Conservation (phyloP, 2,113 vertebrate genomes). For the Myotis yumanensis region DNA sequence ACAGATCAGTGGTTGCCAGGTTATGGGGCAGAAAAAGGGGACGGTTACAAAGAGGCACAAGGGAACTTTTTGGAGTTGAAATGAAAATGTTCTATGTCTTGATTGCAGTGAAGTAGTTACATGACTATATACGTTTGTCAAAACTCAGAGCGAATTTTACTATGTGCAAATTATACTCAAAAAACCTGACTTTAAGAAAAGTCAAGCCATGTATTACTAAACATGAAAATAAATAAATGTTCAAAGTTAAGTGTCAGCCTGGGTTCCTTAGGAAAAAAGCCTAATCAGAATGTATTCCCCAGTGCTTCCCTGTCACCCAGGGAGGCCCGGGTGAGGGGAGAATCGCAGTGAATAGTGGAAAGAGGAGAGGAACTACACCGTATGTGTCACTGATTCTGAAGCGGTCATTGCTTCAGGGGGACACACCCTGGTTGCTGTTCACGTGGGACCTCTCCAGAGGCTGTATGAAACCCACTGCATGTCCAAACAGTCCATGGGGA, state of each 20-base stretch:
- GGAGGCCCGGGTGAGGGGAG: not conserved
- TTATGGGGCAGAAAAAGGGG: not conserved
- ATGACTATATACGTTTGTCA: not conserved
- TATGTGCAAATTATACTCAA: not conserved
- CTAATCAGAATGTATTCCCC: not conserved
- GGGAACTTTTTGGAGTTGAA: not conserved
- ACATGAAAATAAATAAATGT: conserved; percentile 10
- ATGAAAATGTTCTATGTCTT: not conserved
- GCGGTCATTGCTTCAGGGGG: not conserved
- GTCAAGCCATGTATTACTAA: not conserved
- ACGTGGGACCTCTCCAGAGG: not conserved
- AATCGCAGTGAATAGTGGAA: not conserved
- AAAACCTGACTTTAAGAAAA: conserved; percentile 16
- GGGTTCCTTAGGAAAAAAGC: not conserved
- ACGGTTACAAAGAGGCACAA: not conserved
- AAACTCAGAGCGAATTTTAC: not conserved
- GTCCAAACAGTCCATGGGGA: not conserved
- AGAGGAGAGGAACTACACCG: not conserved
- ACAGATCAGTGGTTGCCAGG: not conserved
- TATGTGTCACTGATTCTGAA: not conserved
- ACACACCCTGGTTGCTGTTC: not conserved
- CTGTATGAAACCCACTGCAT: too few relatives aligned
- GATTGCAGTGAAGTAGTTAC: not conserved
- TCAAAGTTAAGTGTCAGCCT: not conserved
- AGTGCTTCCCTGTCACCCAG: not conserved